These are phyloP conservation scores for Drosophila macrothrix DNA, from an alignment of 2,888 invertebrate genomes.

Conservation along the genomic window DNA sequence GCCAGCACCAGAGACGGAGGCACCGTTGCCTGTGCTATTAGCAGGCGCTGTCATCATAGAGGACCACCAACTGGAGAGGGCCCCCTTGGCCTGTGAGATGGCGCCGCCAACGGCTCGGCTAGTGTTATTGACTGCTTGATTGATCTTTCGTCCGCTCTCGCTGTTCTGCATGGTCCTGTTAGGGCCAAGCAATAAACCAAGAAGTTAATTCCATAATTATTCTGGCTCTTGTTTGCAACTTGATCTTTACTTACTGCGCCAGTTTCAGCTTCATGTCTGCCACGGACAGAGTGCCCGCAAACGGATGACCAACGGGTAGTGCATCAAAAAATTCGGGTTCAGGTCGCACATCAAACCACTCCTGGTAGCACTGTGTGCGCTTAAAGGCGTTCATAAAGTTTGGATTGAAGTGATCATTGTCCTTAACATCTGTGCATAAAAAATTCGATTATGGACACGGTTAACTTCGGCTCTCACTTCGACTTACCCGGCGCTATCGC, in stretches of 20 bases:
- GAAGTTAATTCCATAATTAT: background rate
- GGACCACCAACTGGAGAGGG: slow-evolving; percentile 94
- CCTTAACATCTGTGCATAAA: slow-evolving; percentile 87
- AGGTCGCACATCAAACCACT: slow-evolving; percentile 90
- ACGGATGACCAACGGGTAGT: slow-evolving; percentile 94
- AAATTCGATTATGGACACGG: background rate
- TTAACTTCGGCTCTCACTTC: background rate
- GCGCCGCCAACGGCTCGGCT: slow-evolving; percentile 96
- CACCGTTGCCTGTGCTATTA: slow-evolving; percentile 28
- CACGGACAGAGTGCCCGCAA: slow-evolving; percentile 96
- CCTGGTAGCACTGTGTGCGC: slow-evolving; percentile 94
- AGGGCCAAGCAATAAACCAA: background rate
- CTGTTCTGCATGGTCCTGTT: slow-evolving; percentile 96
- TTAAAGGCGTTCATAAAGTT: slow-evolving; percentile 94
- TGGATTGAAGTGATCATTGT: slow-evolving; percentile 94
- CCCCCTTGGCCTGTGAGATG: slow-evolving; percentile 93
- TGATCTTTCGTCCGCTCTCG: slow-evolving; percentile 96
- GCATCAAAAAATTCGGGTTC: slow-evolving; percentile 89
- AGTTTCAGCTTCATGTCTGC: slow-evolving; percentile 96
- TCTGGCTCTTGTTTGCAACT: background rate
- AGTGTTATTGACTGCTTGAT: slow-evolving; percentile 96
- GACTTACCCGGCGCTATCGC: slow-evolving; percentile 85
- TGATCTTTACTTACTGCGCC: slow-evolving; percentile 90
- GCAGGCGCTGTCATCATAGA: slow-evolving; percentile 87
- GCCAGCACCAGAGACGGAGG: slow-evolving; percentile 19